Evolutionary conservation across 1,140 invertebrate species (phyloP).

Genomic region (Anadara kagoshimensis): DNA sequence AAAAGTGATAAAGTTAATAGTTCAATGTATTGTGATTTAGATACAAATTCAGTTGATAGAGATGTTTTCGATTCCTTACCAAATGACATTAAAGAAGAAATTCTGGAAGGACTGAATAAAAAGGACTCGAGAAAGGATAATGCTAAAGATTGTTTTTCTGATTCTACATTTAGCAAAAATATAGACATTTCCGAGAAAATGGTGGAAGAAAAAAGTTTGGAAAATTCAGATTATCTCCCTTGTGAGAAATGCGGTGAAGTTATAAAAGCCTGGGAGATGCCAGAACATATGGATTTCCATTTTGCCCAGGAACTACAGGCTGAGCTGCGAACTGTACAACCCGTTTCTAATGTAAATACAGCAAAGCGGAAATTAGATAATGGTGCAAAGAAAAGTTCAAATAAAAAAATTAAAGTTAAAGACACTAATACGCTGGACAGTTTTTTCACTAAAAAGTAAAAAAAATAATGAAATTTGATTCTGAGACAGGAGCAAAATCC

Average conservation of each 20-base stretch:
- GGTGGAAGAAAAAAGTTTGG: neutral
- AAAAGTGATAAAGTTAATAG: no score
- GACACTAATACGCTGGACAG: slow-evolving; percentile 11
- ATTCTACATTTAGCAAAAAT: slow-evolving; percentile 14
- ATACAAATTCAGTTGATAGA: slow-evolving; percentile 2
- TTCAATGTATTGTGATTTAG: no score
- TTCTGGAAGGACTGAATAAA: slow-evolving; percentile 10
- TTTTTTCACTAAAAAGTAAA: slow-evolving; percentile 21
- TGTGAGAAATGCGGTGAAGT: slow-evolving; percentile 71
- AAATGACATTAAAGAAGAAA: slow-evolving; percentile 20
- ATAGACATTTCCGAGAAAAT: neutral
- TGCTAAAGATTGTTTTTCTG: slow-evolving; percentile 6
- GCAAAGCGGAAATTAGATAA: neutral
- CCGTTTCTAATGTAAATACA: neutral
- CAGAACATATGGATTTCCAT: slow-evolving; percentile 74
- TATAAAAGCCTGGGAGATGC: slow-evolving; percentile 70
- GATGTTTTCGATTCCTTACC: slow-evolving; percentile 13
- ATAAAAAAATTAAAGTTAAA: slow-evolving; percentile 16
- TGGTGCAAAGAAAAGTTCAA: neutral
- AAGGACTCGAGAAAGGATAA: slow-evolving; percentile 5
- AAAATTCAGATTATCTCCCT: slow-evolving; percentile 46
- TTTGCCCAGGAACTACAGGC: slow-evolving; percentile 71
- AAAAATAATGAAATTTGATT: neutral
- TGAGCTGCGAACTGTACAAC: slow-evolving; percentile 19
- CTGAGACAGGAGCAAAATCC: neutral